A percentile compares a stretch with the other conserved stretches of the same genome.
Evolutionary conservation across 2,888 invertebrate genomes (phyloP).

Genomic region (Pachydiplax longipennis): DNA sequence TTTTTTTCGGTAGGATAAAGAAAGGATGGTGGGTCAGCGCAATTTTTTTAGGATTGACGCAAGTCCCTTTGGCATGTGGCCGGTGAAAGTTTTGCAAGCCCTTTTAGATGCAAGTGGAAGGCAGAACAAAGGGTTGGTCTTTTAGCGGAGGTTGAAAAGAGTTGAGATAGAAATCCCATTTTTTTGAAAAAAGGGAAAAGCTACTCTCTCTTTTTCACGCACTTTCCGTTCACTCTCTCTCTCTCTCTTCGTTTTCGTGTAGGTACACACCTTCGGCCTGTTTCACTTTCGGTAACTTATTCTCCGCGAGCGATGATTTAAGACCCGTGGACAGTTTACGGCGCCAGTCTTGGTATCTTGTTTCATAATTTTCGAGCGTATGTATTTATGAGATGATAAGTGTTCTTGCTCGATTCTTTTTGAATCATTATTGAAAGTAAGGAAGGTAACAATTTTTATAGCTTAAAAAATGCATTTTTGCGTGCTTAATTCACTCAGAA

Average conservation of each 20-base stretch:
- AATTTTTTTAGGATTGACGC: conserved; percentile 29
- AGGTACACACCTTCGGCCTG: no score
- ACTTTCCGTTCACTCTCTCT: neutral
- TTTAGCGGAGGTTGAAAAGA: neutral
- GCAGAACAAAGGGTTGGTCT: neutral
- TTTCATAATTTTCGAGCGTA: neutral
- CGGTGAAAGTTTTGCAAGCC: conserved; percentile 31
- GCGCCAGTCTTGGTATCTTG: neutral
- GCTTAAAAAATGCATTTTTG: no score
- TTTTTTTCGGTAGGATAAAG: conserved; percentile 9
- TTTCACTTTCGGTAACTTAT: neutral
- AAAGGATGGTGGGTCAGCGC: neutral
- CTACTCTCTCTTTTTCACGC: neutral
- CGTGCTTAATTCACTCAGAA: no score
- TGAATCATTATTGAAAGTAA: no score
- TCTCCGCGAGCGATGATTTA: neutral
- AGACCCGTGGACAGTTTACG: neutral
- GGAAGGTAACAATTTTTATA: no score
- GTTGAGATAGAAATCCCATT: neutral
- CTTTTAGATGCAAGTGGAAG: neutral
- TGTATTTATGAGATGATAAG: neutral
- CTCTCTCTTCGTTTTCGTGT: neutral
- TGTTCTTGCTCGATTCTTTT: neutral
- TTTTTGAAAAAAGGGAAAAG: neutral
- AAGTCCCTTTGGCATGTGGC: conserved; percentile 10